Evolutionary conservation across 2,888 invertebrate genomes (phyloP).

Genomic region (Epistrophe eligans): DNA sequence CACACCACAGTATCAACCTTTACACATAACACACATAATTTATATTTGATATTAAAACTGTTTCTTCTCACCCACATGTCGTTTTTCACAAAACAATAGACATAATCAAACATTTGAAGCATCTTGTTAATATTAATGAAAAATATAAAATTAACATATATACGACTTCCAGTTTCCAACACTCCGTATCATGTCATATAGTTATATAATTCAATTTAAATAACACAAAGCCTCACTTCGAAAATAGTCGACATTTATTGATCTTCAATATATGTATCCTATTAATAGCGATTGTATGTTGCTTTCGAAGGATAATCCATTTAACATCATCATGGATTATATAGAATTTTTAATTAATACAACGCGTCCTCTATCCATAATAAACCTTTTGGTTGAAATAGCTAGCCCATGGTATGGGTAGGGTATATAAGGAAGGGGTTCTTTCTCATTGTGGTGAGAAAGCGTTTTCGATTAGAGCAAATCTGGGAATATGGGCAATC

Average conservation of each 20-base stretch:
- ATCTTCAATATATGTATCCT: slow-evolving; percentile 39
- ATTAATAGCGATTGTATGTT: slow-evolving; percentile 35
- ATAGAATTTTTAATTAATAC: slow-evolving; percentile 65
- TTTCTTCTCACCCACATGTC: not conserved
- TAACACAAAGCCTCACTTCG: slow-evolving; percentile 2
- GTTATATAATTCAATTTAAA: slow-evolving; percentile 47
- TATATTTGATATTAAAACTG: no score
- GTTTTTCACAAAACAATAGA: not conserved
- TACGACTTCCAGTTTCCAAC: not conserved
- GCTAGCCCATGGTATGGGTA: not conserved
- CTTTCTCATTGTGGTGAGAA: slow-evolving; percentile 14
- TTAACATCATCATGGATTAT: slow-evolving; percentile 47
- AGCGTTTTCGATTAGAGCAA: slow-evolving; percentile 43
- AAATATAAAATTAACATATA: slow-evolving; percentile 19
- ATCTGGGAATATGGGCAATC: slow-evolving; percentile 40
- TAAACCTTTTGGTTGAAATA: slow-evolving; percentile 14
- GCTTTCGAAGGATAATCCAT: slow-evolving; percentile 64
- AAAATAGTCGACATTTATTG: slow-evolving; percentile 36
- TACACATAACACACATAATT: no score
- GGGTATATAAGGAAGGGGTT: not conserved
- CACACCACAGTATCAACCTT: no score
- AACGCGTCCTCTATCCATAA: slow-evolving; percentile 34
- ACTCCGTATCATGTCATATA: slow-evolving; percentile 37
- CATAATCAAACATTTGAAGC: not conserved
- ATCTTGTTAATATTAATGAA: not conserved